These are phyloP conservation scores for Sinosuthora webbiana DNA, from an alignment of 2,113 vertebrate genomes.

Conservation along the genomic window DNA sequence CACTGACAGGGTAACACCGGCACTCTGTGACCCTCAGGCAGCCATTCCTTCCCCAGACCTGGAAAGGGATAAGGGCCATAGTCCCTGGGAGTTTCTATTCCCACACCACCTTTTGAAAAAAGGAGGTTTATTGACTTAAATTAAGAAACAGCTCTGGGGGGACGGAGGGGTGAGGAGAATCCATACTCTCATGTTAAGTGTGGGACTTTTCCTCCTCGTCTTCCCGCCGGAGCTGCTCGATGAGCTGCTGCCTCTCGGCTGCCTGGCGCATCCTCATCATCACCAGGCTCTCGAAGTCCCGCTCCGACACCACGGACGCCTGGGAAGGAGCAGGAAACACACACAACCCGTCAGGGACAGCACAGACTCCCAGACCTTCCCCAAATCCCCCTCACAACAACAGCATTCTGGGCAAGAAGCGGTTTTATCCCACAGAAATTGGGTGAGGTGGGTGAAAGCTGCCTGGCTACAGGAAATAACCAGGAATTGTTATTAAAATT, in stretches of 20 bases:
- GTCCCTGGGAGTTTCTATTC: not conserved
- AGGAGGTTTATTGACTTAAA: constrained; percentile 65
- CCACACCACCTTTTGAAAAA: not conserved
- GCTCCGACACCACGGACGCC: constrained; percentile 80
- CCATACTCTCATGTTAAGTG: constrained; percentile 40
- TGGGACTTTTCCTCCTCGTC: constrained; percentile 79
- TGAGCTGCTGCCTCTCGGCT: constrained; percentile 89
- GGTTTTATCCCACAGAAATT: accelerated
- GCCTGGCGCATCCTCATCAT: constrained; percentile 97
- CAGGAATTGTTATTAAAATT: not conserved
- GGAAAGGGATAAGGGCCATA: not conserved
- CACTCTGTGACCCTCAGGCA: not conserved
- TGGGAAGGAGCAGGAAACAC: constrained; percentile 38
- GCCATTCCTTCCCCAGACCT: not conserved
- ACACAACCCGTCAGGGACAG: not conserved
- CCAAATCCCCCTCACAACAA: accelerated
- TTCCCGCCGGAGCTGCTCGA: constrained; percentile 85
- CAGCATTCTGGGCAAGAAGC: accelerated
- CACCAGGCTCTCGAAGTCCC: constrained; percentile 95
- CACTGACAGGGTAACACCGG: not conserved
- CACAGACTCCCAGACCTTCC: accelerated
- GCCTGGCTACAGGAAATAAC: not conserved
- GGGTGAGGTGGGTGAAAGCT: not conserved
- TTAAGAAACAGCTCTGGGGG: constrained; percentile 13
- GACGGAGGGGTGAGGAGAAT: not conserved